Percentiles rank a stretch among this genome's conserved stretches.
Evolutionary conservation across 2,113 vertebrate species (phyloP).

Genomic region (Eurystomus gularis): DNA sequence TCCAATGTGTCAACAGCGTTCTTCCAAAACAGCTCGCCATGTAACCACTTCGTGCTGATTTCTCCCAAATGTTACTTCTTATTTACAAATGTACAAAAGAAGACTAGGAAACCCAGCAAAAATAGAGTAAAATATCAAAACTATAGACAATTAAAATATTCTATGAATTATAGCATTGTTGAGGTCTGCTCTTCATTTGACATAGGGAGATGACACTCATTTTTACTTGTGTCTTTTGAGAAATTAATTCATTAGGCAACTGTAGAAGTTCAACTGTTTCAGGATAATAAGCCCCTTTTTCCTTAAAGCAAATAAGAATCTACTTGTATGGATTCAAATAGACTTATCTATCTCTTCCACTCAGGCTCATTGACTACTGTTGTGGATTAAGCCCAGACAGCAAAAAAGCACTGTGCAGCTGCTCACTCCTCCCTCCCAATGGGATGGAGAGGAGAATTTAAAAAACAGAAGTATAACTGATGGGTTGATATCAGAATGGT

Average conservation of each 20-base stretch:
- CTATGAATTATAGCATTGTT: background rate
- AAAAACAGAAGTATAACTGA: background rate
- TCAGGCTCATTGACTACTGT: rapidly evolving
- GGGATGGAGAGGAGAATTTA: background rate
- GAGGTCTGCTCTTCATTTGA: background rate
- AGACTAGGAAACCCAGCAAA: background rate
- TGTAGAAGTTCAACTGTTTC: background rate
- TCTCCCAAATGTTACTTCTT: background rate
- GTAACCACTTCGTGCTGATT: background rate
- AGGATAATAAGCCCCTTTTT: background rate
- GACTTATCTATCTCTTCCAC: background rate
- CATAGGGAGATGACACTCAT: rapidly evolving
- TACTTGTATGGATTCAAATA: background rate
- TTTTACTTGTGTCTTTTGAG: background rate
- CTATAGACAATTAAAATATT: background rate
- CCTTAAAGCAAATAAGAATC: background rate
- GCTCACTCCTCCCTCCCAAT: background rate
- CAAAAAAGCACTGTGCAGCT: background rate
- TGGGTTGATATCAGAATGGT: background rate
- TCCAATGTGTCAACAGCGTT: background rate
- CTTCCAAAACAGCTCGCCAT: background rate
- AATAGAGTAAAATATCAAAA: rapidly evolving
- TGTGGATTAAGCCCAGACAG: background rate
- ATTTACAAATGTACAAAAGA: background rate
- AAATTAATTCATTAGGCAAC: background rate